Base-by-base conservation (phyloP, 2,113 vertebrate genomes). In the Chaetorhynchus papuensis region DNA sequence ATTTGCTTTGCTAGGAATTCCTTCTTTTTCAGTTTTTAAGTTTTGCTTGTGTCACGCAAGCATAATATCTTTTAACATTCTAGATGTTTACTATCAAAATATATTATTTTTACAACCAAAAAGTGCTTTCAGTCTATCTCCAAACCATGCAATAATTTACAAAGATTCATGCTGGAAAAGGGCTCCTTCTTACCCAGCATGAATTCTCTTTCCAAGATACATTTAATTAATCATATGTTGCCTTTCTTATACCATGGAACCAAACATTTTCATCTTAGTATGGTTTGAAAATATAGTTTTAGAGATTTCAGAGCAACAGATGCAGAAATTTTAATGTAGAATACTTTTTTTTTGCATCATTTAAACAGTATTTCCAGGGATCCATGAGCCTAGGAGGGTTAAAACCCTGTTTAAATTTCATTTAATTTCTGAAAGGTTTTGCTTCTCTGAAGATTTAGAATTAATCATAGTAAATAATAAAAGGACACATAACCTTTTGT, bases 401-500 rank as follows among this genome's bases (percentile, higher is more conserved):
- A 95, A 97, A 96, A 91, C 68, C 22, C 45, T 90, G 78, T 94
- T 97, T 96, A 96, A 97, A 96, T 93, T 96, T 97, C 6, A 96
- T 96, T 96, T 96, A 28, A 91, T 93, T 97, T 97, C 93, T 85
- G 72, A 96, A 96, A 95, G 42, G 41, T 91, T 96, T 68, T 92
- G 15, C 45, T 91, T 95, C 69, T 84, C 42, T 83, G 22, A 41
- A 92, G 91, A 83, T 66, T 96, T 92, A 86, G n/a, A 94, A 93
- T 92, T 96, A 96, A 93, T 97, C 61, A 97, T 50, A 85, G 54
- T 50, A 52, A 83, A 76, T 87, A 96, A 92, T 90, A 60, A 92
- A 97, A 83, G 44, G 92, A 94, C 65, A 85, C 59, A 76, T 96
- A 97, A 98, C 92, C 90, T 98, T 98, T 97, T 95, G 63, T 70